Evolutionary conservation across 1,140 invertebrate genomes (phyloP).

Genomic region (Charaxes varanes): DNA sequence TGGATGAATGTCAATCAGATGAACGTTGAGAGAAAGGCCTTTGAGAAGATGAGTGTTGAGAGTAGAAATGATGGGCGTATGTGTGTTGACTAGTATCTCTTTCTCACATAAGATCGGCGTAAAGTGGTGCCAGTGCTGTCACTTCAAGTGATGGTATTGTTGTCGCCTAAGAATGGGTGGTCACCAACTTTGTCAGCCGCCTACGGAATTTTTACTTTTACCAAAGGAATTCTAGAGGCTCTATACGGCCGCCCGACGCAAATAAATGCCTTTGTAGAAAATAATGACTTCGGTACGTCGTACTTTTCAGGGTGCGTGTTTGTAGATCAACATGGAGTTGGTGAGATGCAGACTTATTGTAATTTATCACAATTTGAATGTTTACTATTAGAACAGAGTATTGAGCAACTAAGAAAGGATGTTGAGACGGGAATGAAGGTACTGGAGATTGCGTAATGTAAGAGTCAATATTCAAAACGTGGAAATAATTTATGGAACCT

Average conservation of each 20-base stretch:
- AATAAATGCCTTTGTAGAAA: conserved; percentile 41
- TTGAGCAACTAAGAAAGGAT: conserved; percentile 39
- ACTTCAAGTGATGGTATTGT: too few relatives aligned
- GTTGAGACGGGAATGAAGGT: conserved; percentile 37
- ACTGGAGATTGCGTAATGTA: conserved; percentile 35
- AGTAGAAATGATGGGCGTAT: too few relatives aligned
- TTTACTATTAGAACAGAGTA: conserved; percentile 33
- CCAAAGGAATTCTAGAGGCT: conserved; percentile 14
- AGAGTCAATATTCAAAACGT: too few relatives aligned
- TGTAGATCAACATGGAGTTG: conserved; percentile 27
- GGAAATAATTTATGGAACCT: too few relatives aligned
- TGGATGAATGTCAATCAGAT: too few relatives aligned
- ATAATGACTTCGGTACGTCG: conserved; percentile 41
- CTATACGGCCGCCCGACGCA: conserved; percentile 20
- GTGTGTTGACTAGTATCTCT: too few relatives aligned
- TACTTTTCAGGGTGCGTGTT: conserved; percentile 30
- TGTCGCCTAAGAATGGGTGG: too few relatives aligned
- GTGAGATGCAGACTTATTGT: conserved; percentile 38
- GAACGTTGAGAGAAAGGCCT: too few relatives aligned
- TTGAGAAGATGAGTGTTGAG: too few relatives aligned
- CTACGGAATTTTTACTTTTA: conserved; percentile 48
- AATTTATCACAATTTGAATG: conserved; percentile 38
- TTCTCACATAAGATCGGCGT: too few relatives aligned
- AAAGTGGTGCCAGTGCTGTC: too few relatives aligned
- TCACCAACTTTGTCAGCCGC: conserved; percentile 82